Conservation (phyloP, 2,797 vertebrate genomes). For the Perodicticus potto region DNA sequence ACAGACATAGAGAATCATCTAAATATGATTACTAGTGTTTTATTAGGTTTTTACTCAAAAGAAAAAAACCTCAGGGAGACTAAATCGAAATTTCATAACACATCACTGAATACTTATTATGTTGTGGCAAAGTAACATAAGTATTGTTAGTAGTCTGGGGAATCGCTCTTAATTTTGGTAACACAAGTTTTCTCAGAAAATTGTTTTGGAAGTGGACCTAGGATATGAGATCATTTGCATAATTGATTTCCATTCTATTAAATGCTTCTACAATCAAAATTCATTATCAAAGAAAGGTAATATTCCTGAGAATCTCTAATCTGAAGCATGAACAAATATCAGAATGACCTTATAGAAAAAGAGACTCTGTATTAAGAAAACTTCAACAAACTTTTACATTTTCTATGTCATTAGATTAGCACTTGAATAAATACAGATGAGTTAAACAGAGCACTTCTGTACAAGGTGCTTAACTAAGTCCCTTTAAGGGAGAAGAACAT, state of each 20-base stretch:
- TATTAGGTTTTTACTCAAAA: neutral
- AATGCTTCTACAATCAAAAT: neutral
- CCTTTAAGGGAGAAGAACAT: neutral
- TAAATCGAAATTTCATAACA: neutral
- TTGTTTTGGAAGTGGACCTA: neutral
- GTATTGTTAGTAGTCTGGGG: neutral
- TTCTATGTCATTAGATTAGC: neutral
- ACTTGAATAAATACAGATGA: neutral
- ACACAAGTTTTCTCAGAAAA: neutral
- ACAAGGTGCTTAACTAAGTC: neutral
- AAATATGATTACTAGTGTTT: neutral
- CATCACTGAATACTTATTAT: neutral
- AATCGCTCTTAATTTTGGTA: neutral
- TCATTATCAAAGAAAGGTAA: neutral
- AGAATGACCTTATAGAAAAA: neutral
- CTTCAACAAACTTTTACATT: neutral
- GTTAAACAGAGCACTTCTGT: neutral
- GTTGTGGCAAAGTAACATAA: neutral
- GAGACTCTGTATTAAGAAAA: neutral
- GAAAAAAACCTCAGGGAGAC: neutral
- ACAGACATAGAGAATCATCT: neutral
- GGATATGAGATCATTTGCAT: neutral
- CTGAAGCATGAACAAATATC: neutral
- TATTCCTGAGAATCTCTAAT: neutral
- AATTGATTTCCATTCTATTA: neutral